A percentile compares a stretch with the other conserved stretches of the same genome.
Conservation (phyloP, 2,797 vertebrate genomes). For the Smutsia temminckii region DNA sequence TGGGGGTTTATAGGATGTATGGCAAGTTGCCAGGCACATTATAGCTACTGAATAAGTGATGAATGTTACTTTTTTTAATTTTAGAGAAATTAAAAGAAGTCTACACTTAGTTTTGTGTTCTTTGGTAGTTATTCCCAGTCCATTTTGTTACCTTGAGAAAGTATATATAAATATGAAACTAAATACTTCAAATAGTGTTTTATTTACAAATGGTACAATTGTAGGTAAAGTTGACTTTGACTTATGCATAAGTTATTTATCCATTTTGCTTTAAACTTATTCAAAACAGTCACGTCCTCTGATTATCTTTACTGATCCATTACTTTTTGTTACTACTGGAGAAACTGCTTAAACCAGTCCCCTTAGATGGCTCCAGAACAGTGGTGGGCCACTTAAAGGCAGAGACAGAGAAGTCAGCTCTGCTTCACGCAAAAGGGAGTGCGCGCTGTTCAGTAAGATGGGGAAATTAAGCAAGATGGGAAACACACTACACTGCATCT, state of each 20-base stretch:
- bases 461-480: not conserved
- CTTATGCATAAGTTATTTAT: not conserved
- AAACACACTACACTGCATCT: too few species aligned
- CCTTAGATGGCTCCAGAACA: not conserved
- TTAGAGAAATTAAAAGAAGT: not conserved
- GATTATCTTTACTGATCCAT: not conserved
- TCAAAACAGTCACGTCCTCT: not conserved
- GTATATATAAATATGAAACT: not conserved
- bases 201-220: not conserved
- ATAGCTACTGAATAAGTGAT: not conserved
- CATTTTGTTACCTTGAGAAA: not conserved
- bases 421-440: not conserved
- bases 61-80: not conserved
- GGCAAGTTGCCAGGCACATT: not conserved
- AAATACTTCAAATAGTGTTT: conserved; percentile 16
- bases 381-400: not conserved
- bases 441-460: not conserved
- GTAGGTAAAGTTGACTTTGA: not conserved
- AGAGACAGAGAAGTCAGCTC: not conserved
- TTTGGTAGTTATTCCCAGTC: not conserved
- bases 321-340: not conserved
- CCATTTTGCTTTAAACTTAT: not conserved
- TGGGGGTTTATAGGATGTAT: not conserved
- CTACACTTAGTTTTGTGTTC: not conserved
- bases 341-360: not conserved